Base-by-base conservation (phyloP, 2,888 invertebrate species). In the Deilephila elpenor region DNA sequence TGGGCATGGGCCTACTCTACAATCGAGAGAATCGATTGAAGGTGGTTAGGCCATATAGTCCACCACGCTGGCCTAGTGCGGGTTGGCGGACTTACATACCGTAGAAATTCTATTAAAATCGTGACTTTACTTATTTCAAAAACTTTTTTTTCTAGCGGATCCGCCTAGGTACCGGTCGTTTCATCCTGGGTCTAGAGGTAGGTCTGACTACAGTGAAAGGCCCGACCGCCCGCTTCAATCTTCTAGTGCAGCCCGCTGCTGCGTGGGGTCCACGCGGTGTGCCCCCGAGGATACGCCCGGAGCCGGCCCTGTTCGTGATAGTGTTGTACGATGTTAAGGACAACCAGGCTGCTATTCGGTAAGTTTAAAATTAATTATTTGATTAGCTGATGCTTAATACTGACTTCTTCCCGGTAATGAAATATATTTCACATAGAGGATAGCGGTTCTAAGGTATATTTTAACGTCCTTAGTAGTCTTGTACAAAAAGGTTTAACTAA, bases 141-240 rank as follows among this genome's bases (percentile, higher is more conserved):
- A 25, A 25, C 25, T 71, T 1, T n/a, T 72, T 37, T 7, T 70
- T 64, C 32, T 82, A 93, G 93, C 84, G 83, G 4, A 79, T 92
- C 7, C 84, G 84, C 0, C 80, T 94, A 2, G 93, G 92, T 3
- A 44, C 72, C 0, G 89, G 88, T 3, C 77, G 79, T 0, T 84
- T 90, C 64, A 80, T 94, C 0, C 89, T 91, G 0, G 94, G 94
- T 0, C 77, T 94, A 0, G 93, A 93, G 56, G 78, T 93, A 56
- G 94, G 91, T 0, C 80, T 94, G 0, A 83, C 84, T 0, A 82
- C 82, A 20, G 85, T 93, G 0, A 82, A 80, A 1, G 93, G 94
- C 0, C 93, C 93, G 0, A 74, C 76, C 0, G 93, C 93, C 0
- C 78, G 91, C 0, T 83, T 93, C 74, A 84, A 86, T 25, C 78